Percentiles rank a stretch among this genome's conserved stretches.
phyloP scores from a whole-genome alignment of 1,140 invertebrate genomes.

The Atta cephalotes region DNA sequence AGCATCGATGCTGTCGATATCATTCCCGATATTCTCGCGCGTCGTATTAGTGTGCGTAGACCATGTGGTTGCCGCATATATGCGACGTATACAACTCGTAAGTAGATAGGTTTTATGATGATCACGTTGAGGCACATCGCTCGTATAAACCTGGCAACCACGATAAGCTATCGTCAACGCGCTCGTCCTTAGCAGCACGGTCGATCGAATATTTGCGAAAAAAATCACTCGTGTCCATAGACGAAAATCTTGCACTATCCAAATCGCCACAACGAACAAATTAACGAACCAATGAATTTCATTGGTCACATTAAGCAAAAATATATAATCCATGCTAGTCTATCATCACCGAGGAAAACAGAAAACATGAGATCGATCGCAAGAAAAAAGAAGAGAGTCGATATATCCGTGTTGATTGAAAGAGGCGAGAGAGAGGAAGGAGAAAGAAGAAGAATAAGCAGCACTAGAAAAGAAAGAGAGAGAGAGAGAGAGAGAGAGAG shows the following conservation, averaged over 20 bases:
- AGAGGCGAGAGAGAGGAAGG: slow-evolving; percentile 50
- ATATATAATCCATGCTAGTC: slow-evolving; percentile 17
- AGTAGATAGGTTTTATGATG: slow-evolving; percentile 76
- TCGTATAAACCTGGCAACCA: slow-evolving; percentile 46
- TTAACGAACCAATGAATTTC: background rate
- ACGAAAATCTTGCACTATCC: slow-evolving; percentile 66
- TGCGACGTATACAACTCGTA: slow-evolving; percentile 61
- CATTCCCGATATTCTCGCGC: background rate
- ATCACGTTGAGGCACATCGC: slow-evolving; percentile 62
- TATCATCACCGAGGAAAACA: background rate
- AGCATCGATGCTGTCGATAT: slow-evolving; percentile 32
- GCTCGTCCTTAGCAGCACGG: slow-evolving; percentile 8
- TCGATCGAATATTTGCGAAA: slow-evolving; percentile 14
- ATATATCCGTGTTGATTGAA: slow-evolving; percentile 31
- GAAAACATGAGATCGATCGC: background rate
- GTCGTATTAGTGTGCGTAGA: background rate
- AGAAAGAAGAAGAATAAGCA: slow-evolving; percentile 45
- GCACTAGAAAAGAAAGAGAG: slow-evolving; percentile 55
- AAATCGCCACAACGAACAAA: background rate
- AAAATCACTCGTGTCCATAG: slow-evolving; percentile 68
- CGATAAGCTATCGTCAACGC: slow-evolving; percentile 68
- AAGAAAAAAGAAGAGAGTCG: slow-evolving; percentile 28
- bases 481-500: too few relatives aligned
- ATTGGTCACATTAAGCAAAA: background rate
- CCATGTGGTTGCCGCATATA: slow-evolving; percentile 5